A percentile compares a stretch with the other conserved stretches of the same genome.
Evolutionary conservation across 2,797 vertebrate genomes (phyloP).

Genomic region (Artibeus jamaicensis): DNA sequence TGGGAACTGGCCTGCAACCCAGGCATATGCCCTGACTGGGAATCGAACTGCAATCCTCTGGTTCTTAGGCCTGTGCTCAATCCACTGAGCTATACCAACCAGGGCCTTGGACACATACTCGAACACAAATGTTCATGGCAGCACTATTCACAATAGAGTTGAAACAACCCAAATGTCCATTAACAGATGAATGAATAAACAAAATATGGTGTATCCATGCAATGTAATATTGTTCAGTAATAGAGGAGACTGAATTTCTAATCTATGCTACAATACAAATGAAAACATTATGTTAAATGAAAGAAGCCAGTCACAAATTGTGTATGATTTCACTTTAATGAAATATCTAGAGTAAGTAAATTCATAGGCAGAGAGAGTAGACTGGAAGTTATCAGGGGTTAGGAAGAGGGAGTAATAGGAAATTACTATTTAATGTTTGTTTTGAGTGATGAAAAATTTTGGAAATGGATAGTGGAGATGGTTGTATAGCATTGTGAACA

Average conservation of each 20-base stretch:
- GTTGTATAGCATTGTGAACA: conserved; percentile 1
- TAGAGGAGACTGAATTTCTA: neutral
- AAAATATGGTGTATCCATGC: neutral
- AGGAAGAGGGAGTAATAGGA: neutral
- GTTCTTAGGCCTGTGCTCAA: too few relatives aligned
- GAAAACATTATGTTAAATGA: neutral
- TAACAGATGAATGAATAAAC: neutral
- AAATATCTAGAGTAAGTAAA: conserved; percentile 35
- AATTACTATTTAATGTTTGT: neutral
- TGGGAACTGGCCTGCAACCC: too few relatives aligned
- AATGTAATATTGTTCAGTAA: neutral
- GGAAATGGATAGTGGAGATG: neutral
- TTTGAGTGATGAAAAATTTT: conserved; percentile 7
- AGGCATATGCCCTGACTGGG: too few relatives aligned
- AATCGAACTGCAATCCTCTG: too few relatives aligned
- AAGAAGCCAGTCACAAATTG: conserved; percentile 2
- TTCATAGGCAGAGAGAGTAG: neutral
- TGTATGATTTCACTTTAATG: neutral
- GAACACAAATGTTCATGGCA: neutral
- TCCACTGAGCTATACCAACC: too few relatives aligned
- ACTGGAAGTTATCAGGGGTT: neutral
- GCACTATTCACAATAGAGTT: neutral
- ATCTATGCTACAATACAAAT: neutral
- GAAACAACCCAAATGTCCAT: conserved; percentile 12
- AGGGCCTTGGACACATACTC: too few relatives aligned